phyloP scores from a whole-genome alignment of 1,140 invertebrate genomes.

The Uloborus diversus region DNA sequence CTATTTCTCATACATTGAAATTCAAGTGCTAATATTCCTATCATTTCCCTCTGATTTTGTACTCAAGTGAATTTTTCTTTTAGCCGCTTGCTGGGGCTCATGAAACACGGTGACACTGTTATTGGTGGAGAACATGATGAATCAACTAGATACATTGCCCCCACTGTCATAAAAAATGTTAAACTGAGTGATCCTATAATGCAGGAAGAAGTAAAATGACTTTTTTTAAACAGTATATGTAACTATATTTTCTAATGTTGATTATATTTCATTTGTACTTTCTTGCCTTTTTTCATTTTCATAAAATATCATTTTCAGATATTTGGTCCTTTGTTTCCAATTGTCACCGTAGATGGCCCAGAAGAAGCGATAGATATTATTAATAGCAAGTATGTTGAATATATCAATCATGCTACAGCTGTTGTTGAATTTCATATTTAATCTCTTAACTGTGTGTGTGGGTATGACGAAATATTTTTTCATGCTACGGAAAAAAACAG shows the following conservation, averaged over 20 bases:
- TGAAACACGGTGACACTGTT: conserved; percentile 45
- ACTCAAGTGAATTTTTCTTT: conserved; percentile 5
- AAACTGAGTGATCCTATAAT: conserved; percentile 63
- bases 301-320: conserved; percentile 61
- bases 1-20: no score
- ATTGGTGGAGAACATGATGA: conserved; percentile 66
- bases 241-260: neutral
- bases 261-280: neutral
- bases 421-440: no score
- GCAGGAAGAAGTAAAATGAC: conserved; percentile 66
- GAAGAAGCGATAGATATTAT: conserved; percentile 61
- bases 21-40: no score
- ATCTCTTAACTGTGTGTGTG: no score
- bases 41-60: no score
- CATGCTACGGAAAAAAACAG: no score
- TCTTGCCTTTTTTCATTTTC: neutral
- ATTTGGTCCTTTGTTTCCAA: conserved; percentile 69
- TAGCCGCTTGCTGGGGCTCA: conserved; percentile 55
- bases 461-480: no score
- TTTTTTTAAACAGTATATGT: neutral
- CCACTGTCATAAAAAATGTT: conserved; percentile 67
- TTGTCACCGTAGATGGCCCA: conserved; percentile 64
- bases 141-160: conserved; percentile 64
- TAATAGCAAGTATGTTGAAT: conserved; percentile 56
- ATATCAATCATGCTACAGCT: no score